These are phyloP conservation scores for Eueides isabella DNA, from an alignment of 1,140 invertebrate genomes.

Conservation along the genomic window DNA sequence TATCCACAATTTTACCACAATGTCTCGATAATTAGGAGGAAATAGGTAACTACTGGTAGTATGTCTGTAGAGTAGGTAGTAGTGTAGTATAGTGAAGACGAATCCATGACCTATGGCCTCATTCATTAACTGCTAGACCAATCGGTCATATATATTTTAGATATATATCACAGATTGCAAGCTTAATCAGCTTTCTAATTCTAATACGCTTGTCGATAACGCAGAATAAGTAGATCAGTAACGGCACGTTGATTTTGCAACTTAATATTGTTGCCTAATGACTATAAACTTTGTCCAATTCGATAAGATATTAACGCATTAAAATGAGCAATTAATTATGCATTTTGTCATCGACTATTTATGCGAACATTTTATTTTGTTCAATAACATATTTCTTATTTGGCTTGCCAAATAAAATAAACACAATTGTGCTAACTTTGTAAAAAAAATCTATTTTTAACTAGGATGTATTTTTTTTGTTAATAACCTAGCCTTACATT, in stretches of 20 bases:
- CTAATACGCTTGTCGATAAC: slow-evolving; percentile 8
- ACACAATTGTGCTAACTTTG: no score
- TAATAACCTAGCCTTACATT: no score
- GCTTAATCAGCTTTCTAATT: slow-evolving; percentile 13
- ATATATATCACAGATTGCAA: neutral
- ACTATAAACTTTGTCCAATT: neutral
- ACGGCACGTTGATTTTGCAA: slow-evolving; percentile 6
- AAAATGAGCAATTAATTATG: neutral
- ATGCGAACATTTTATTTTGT: neutral
- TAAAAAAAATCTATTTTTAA: no score
- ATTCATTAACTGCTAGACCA: neutral
- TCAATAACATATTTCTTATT: no score
- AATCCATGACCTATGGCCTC: neutral
- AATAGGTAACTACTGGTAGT: no score
- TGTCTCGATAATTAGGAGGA: neutral
- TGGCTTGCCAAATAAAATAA: no score
- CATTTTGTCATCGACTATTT: neutral
- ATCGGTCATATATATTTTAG: neutral
- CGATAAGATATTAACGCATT: neutral
- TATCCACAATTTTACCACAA: no score
- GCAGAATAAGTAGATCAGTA: slow-evolving; percentile 10
- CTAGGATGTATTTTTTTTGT: no score
- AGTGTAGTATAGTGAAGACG: no score
- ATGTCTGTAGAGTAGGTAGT: no score
- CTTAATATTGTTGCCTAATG: neutral